Evolutionary conservation across 2,113 vertebrate genomes (phyloP).

Genomic region (Larimichthys crocea): DNA sequence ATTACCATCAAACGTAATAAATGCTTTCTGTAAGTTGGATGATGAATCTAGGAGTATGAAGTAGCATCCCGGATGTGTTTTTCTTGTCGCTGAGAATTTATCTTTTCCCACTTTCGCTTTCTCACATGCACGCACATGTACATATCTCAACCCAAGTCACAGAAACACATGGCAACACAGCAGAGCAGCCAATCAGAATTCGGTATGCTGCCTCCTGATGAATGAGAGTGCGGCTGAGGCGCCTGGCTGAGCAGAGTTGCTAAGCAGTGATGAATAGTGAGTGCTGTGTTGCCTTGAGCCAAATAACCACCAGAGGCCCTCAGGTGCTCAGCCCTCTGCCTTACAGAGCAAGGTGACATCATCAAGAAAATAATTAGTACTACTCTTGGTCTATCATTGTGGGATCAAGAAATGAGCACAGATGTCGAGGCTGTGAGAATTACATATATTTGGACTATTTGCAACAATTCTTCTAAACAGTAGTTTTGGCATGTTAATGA

Average conservation of each 20-base stretch:
- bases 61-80: constrained; percentile 3
- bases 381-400: neutral
- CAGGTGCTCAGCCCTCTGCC: constrained; percentile 45
- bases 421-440: neutral
- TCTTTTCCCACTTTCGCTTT: neutral
- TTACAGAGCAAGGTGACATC: constrained; percentile 43
- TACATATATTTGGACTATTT: neutral
- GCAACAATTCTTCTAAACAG: neutral
- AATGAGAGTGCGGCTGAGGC: constrained; percentile 54
- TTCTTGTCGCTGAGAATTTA: constrained; percentile 24
- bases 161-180: constrained; percentile 73
- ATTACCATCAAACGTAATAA: neutral
- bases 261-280: constrained; percentile 70
- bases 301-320: constrained; percentile 68
- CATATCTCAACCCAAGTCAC: constrained; percentile 30
- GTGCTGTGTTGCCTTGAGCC: constrained; percentile 55
- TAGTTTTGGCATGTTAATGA: neutral
- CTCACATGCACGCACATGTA: constrained; percentile 29
- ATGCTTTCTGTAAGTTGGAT: neutral
- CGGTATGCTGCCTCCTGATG: constrained; percentile 54
- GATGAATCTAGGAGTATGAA: neutral
- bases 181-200: constrained; percentile 65
- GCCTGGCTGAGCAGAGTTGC: constrained; percentile 59
- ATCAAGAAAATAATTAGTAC: constrained; percentile 29
- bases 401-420: neutral